Evolutionary conservation across 2,113 vertebrate species (phyloP).

Genomic region (Ginglymostoma cirratum): DNA sequence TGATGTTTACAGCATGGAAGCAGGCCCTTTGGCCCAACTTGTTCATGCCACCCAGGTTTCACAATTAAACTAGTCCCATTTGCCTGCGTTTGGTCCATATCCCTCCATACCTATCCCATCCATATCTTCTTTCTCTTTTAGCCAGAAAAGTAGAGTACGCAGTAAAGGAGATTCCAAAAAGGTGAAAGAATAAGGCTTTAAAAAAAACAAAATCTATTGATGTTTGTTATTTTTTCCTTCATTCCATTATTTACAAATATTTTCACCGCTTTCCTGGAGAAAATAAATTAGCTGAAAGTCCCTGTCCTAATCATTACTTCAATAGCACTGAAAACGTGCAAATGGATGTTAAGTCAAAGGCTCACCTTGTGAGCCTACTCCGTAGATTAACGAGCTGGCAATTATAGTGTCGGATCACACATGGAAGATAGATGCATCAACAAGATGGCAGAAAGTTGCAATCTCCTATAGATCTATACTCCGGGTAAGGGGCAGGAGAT

Average conservation of each 20-base stretch:
- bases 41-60: too few species aligned
- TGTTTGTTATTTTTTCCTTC: not conserved
- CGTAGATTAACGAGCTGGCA: not conserved
- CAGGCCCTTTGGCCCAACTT: too few species aligned
- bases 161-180: not conserved
- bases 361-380: not conserved
- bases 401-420: not conserved
- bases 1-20: too few species aligned
- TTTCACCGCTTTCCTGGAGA: not conserved
- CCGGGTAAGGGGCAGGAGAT: not conserved
- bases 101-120: too few species aligned
- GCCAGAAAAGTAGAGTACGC: not conserved
- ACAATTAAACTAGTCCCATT: too few species aligned
- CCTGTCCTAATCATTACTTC: not conserved
- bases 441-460: not conserved
- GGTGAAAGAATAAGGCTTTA: not conserved
- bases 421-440: not conserved
- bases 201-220: not conserved
- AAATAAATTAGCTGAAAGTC: not conserved
- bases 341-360: not conserved
- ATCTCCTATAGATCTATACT: not conserved
- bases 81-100: too few species aligned
- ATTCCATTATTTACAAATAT: not conserved
- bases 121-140: not conserved
- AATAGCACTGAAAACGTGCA: not conserved